Conservation (phyloP, 1,140 invertebrate species). For the Heterodera schachtii region DNA sequence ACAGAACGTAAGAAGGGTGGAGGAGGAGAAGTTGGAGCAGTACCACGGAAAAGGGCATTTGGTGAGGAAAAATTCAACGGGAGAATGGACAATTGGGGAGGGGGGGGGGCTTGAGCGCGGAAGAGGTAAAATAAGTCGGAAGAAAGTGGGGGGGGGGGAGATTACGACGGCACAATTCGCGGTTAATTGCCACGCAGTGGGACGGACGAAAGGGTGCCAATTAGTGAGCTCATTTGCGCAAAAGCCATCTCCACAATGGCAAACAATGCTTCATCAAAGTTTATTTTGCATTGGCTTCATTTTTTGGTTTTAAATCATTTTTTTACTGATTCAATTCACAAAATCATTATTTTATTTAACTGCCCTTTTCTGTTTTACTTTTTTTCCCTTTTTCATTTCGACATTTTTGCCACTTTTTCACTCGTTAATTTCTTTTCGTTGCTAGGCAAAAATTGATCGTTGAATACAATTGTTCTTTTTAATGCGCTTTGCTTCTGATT, state of each 20-base stretch:
- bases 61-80: neutral
- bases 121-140: neutral
- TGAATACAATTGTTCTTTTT: too few relatives aligned
- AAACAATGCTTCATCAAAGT: neutral
- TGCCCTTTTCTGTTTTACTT: too few relatives aligned
- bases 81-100: neutral
- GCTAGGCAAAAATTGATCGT: neutral
- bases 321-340: neutral
- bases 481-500: too few relatives aligned
- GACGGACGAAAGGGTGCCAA: neutral
- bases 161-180: constrained; percentile 1
- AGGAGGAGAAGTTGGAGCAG: constrained; percentile 2
- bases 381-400: too few relatives aligned
- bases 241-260: neutral
- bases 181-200: constrained; percentile 1
- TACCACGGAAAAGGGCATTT: neutral
- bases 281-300: neutral
- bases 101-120: too few relatives aligned
- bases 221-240: neutral
- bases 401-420: too few relatives aligned
- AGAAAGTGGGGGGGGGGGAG: neutral
- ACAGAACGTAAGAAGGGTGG: neutral
- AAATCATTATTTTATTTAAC: too few relatives aligned
- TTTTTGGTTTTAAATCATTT: neutral
- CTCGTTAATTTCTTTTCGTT: neutral